Conservation (phyloP, 2,113 vertebrate species). For the Etia nguti region DNA sequence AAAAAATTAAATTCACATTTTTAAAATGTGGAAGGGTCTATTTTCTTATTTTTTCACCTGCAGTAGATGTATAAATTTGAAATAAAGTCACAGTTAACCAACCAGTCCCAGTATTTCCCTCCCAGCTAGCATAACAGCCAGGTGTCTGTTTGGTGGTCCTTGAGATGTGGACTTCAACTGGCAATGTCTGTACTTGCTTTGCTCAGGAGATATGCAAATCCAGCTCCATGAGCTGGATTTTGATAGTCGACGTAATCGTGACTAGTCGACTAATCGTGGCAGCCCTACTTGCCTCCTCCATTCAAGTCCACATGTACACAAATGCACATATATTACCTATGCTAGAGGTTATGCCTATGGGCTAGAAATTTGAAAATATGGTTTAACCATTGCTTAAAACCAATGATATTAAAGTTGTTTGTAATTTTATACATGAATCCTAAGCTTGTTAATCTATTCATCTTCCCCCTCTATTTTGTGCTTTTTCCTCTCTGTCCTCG, state of each 20-base stretch:
- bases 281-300: background rate
- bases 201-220: background rate
- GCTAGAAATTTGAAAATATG: background rate
- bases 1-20: background rate
- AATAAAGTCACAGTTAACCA: background rate
- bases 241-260: too few relatives aligned
- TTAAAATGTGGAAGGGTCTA: background rate
- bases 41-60: background rate
- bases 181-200: background rate
- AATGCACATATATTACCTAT: background rate
- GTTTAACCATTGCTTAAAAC: background rate
- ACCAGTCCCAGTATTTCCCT: background rate
- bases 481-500: background rate
- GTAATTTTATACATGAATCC: background rate
- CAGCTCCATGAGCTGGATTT: too few relatives aligned
- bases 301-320: background rate
- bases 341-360: background rate
- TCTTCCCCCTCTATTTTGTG: background rate
- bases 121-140: too few relatives aligned
- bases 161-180: background rate
- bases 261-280: too few relatives aligned
- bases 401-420: background rate
- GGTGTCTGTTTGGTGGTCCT: background rate
- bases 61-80: background rate
- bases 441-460: background rate